phyloP scores from a whole-genome alignment of 2,888 invertebrate genomes.

The Erebia palarica region DNA sequence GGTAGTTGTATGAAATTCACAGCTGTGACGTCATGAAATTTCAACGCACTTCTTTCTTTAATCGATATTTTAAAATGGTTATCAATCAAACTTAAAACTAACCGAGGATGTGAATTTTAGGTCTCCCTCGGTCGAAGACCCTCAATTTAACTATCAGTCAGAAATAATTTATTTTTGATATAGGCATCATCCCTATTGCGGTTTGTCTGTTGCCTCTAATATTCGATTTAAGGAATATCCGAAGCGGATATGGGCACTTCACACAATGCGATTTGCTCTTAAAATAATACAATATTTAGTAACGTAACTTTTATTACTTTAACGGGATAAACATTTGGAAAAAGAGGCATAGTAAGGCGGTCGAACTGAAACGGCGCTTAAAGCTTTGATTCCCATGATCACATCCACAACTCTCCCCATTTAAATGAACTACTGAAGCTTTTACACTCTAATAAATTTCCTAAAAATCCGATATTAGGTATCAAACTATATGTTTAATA shows the following conservation, averaged over 20 bases:
- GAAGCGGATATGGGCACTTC: neutral
- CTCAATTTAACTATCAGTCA: no score
- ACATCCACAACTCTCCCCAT: constrained; percentile 69
- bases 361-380: constrained; percentile 74
- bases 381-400: constrained; percentile 81
- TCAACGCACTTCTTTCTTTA: no score
- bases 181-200: neutral
- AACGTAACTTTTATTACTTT: neutral
- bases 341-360: constrained; percentile 63
- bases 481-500: constrained; percentile 76
- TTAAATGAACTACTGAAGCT: constrained; percentile 74
- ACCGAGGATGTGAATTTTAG: no score
- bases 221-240: neutral
- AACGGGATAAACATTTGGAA: constrained; percentile 27
- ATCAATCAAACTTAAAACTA: no score
- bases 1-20: no score
- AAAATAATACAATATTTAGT: no score
- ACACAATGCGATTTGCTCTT: neutral
- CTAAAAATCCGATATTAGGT: constrained; percentile 77
- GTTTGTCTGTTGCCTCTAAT: neutral
- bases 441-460: constrained; percentile 76
- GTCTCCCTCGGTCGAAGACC: no score
- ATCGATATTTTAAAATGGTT: no score
- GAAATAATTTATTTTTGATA: no score
- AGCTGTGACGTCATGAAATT: no score